Evolutionary conservation across 2,888 invertebrate species (phyloP), one percentile per base, ranked within the genome.

Genomic region (Euzetes globulus): DNA sequence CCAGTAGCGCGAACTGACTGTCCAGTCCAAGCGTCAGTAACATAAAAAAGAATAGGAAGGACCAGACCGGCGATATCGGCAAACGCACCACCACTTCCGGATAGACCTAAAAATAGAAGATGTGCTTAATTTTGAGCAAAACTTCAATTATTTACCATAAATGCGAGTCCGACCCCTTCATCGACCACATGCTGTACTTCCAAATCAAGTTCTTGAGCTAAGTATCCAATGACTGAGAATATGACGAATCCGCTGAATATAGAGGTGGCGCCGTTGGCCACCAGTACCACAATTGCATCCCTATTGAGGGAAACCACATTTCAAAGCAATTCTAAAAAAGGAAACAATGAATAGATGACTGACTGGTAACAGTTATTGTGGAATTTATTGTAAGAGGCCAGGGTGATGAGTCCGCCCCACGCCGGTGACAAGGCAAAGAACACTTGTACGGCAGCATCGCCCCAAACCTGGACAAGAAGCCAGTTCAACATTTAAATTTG

Each of bases 371-470:
- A 89, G 81, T 92, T 90, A 82, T 91, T 92, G 75, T 89, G 87
- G 82, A 92, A 92, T 80, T 89, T 88, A 83, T 91, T 92, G 82
- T 92, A 92, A 22, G 91, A 91, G 71, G 91, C 89, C 74, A 93
- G 86, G 0, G 91, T 92, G 73, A 92, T 91, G 17, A 92, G 86
- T 52, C 92, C 92, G 72, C 92, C 92, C 89, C 92, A 91, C 72
- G 91, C 90, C 4, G 91, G 91, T 79, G 91, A 91, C 29, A 92
- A 83, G 0, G 92, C 91, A 82, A 91, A 93, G 83, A 93, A 92
- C 80, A 92, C 77, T 29, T 79, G 78, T 74, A 78, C 77, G 1
- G 78, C 78, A 7, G 78, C 78, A 75, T 79, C 79, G 11, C 75
- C 76, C 79, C 78, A 27, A 6, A 50, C 50, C 50, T 50, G 47